A percentile compares a stretch with the other conserved stretches of the same genome.
Conservation (phyloP, 2,113 vertebrate genomes). For the Onychostoma macrolepis region DNA sequence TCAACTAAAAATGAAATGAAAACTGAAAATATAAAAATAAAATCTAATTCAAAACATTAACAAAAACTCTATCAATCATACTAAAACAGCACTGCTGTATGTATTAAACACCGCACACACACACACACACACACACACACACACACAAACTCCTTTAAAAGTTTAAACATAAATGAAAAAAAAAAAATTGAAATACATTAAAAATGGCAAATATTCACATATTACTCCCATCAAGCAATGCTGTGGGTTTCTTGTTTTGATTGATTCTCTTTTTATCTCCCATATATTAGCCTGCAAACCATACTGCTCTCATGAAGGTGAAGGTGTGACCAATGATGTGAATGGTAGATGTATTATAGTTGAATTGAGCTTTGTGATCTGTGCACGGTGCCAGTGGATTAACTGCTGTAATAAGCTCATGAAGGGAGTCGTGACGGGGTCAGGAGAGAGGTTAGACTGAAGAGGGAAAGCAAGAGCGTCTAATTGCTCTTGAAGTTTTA, state of each 20-base stretch:
- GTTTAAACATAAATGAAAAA: neutral
- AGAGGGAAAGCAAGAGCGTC: constrained; percentile 27
- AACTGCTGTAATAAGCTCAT: constrained; percentile 21
- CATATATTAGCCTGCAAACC: neutral
- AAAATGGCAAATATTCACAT: neutral
- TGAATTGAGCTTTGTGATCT: constrained; percentile 6
- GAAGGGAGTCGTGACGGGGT: constrained; percentile 7
- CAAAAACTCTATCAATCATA: neutral
- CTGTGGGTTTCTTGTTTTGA: neutral
- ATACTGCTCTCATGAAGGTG: neutral
- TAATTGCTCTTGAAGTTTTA: constrained; percentile 70
- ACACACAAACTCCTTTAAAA: neutral
- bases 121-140: too few relatives aligned
- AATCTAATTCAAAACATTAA: neutral
- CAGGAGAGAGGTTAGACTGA: constrained; percentile 4
- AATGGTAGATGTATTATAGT: constrained; percentile 7
- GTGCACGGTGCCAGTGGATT: neutral
- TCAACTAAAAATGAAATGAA: neutral
- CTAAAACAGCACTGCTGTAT: neutral
- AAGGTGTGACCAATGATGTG: constrained; percentile 16
- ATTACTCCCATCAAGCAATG: neutral
- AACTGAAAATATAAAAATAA: neutral
- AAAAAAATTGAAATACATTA: neutral
- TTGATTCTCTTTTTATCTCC: neutral
- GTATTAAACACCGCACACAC: neutral